Conservation (phyloP, 2,797 vertebrate species). For the Antennarius maculatus region DNA sequence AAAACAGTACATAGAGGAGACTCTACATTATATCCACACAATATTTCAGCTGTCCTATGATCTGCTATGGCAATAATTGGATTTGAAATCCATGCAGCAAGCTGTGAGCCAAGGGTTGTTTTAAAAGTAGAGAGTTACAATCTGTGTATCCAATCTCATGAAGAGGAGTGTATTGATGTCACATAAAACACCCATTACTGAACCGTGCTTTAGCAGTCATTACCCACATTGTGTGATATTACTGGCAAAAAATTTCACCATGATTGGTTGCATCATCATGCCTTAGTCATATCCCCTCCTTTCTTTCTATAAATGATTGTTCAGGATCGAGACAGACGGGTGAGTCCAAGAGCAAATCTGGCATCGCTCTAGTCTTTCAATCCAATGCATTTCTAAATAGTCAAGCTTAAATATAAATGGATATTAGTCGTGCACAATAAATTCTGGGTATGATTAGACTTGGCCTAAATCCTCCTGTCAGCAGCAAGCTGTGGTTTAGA, state of each 20-base stretch:
- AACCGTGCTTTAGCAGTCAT: constrained; percentile 20
- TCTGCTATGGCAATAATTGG: constrained; percentile 39
- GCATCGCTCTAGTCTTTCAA: constrained; percentile 1
- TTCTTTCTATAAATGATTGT: not conserved
- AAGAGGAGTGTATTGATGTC: constrained; percentile 37
- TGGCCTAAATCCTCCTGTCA: not conserved
- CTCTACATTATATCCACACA: constrained; percentile 4
- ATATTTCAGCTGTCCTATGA: constrained; percentile 36
- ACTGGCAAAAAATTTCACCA: constrained; percentile 18
- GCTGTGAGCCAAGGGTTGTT: constrained; percentile 23
- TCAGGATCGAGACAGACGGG: constrained; percentile 4
- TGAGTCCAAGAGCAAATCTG: constrained; percentile 5
- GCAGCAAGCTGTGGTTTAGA: not conserved
- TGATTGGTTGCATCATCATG: constrained; percentile 42
- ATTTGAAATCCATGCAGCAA: constrained; percentile 39
- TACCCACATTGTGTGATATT: constrained; percentile 20
- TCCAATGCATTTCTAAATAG: constrained; percentile 9
- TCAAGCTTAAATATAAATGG: constrained; percentile 17
- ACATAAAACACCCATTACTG: constrained; percentile 31
- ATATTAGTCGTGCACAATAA: not conserved
- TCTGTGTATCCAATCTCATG: constrained; percentile 11
- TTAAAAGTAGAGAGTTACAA: constrained; percentile 17
- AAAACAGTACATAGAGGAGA: not conserved
- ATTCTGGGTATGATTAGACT: not conserved
- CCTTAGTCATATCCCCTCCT: constrained; percentile 28